Evolutionary conservation across 2,888 invertebrate genomes (phyloP), one percentile per base, ranked within the genome.

Genomic region (Cyaniris semiargus): DNA sequence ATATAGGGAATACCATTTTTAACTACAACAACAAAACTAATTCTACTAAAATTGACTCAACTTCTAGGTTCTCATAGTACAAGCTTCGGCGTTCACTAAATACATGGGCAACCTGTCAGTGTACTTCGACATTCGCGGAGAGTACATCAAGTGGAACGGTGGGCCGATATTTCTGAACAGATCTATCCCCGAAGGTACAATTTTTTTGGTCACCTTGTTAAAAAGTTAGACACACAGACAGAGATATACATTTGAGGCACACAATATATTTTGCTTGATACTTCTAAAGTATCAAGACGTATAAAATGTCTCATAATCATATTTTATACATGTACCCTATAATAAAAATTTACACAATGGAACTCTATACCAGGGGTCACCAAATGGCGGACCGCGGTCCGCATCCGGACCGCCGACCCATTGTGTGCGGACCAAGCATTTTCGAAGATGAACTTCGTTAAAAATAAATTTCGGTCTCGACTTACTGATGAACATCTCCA

Each of bases 31-130:
- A n/a, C 21, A 3, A 3, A 60, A 21, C 10, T 23, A 21, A 60
- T 23, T 21, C 3, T 3, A 21, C 21, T 7, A 38, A 23, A 31
- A n/a, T 21, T 66, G 10, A 31, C 27, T 21, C 31, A 70, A 44
- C 70, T 81, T 88, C 3, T 86, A 94, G 87, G 96, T 96, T 1
- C 83, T 97, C 38, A 95, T 97, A 80, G 96, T 97, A 0, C 97
- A 97, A 88, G 96, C 97, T 0, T 95, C 96, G 6, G 95, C 96
- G 0, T 97, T 95, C 84, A 95, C 96, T 0, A 96, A 96, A 87
- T 98, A 97, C 86, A 94, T 98, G 81, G 98, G 98, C 0, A 95
- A 96, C 83, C 87, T 98, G 72, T 95, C 96, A 0, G 95, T 98
- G 0, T 95, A 93, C 81, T 98, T 97, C 85, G 95, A 98, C 85